Evolutionary conservation across 2,888 invertebrate genomes (phyloP), one percentile per base, ranked within the genome.

Genomic region (Ornithoptera priamus): DNA sequence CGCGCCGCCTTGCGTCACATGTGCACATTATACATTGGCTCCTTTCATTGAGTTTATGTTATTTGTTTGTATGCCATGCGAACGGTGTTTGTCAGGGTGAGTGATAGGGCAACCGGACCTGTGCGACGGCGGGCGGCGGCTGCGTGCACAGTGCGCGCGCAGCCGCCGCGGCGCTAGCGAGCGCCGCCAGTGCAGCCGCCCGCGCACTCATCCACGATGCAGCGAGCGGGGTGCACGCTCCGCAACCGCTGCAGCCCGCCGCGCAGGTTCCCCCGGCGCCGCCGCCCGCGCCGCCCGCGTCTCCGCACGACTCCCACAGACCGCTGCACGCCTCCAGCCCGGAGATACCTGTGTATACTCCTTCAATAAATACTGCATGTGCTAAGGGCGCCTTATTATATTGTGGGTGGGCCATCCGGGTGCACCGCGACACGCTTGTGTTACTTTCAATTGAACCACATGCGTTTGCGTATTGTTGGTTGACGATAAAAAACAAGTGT

Each of bases 141-240:
- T 97, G 97, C 71, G 98, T 97, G 80, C 97, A 97, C 57, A 97
- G 93, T 71, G 96, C 95, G 74, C 98, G 94, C 57, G 97, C 93
- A 73, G 95, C 94, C 72, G 87, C 76, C 82, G 86, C 86, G 12
- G 84, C 80, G 63, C 80, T 76, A 18, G 79, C 74, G 62, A 79
- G 77, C 64, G 81, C 77, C 61, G 78, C 75, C 73, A 84, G 82
- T 59, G 81, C 80, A 7, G 75, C 80, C 0, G 93, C 72, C 96
- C 95, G 74, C 98, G 94, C 59, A 97, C 93, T 94, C 73, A 87
- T 76, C 83, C 87, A 87, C 72, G 95, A 94, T 72, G 87, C 76
- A 82, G 86, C 87, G 17, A 84, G 81, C 61, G 81, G 80, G 12
- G 75, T 80, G 75, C 85, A 85, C n/a, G 85, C 90, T 1, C 88